A percentile compares a stretch with the other conserved stretches of the same genome.
phyloP scores from a whole-genome alignment of 2,113 vertebrate genomes.

The Microcebus lehilahytsara region DNA sequence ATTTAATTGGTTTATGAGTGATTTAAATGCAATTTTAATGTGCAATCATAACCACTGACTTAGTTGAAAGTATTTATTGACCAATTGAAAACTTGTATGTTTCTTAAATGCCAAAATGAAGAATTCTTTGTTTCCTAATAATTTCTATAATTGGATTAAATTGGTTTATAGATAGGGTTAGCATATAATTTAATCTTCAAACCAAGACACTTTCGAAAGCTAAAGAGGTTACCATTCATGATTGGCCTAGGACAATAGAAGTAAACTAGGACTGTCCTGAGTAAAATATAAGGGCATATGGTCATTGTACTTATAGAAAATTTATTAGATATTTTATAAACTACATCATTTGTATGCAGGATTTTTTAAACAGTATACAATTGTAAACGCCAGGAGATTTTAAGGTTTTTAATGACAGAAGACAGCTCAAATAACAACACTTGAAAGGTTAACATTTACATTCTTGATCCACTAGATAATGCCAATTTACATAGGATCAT shows the following conservation, averaged over 20 bases:
- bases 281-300: neutral
- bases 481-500: conserved; percentile 63
- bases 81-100: conserved; percentile 23
- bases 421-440: conserved; percentile 34
- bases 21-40: neutral
- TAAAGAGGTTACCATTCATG: neutral
- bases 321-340: neutral
- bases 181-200: conserved; percentile 3
- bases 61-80: neutral
- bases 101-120: conserved; percentile 18
- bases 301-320: neutral
- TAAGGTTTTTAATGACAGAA: conserved; percentile 25
- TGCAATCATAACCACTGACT: neutral
- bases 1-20: neutral
- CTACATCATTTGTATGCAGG: neutral
- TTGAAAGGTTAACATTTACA: conserved; percentile 47
- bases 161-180: neutral
- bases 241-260: neutral
- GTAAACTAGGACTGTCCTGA: neutral
- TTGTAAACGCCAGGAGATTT: neutral
- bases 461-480: conserved; percentile 57
- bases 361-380: neutral
- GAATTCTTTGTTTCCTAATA: neutral
- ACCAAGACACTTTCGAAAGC: neutral
- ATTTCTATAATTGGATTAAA: conserved; percentile 17